Percentiles rank a stretch among this genome's conserved stretches.
These are phyloP conservation scores for Poecile montanus DNA, from an alignment of 2,797 vertebrate genomes.

Conservation along the genomic window DNA sequence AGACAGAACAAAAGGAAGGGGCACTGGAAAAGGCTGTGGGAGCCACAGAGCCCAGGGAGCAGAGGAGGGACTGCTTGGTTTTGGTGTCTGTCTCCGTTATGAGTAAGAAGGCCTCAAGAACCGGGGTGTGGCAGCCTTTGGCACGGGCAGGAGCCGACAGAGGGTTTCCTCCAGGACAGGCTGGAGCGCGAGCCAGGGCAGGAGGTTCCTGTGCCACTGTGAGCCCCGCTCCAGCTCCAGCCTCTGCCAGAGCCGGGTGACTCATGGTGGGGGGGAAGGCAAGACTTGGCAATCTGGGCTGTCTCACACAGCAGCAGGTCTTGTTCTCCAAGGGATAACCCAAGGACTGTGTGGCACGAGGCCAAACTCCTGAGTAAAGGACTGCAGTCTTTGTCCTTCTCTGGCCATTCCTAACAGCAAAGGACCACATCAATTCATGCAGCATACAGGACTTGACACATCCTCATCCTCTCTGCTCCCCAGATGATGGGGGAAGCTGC, in stretches of 20 bases:
- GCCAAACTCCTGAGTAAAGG: background rate
- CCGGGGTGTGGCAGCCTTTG: slow-evolving; percentile 1
- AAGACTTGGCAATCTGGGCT: slow-evolving; percentile 41
- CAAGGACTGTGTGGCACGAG: background rate
- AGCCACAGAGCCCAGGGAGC: background rate
- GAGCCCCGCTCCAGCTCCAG: background rate
- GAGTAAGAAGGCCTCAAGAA: slow-evolving; percentile 27
- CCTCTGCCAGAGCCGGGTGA: slow-evolving; percentile 17
- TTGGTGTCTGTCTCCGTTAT: background rate
- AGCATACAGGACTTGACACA: background rate
- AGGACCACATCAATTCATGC: background rate
- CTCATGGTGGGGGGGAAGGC: background rate
- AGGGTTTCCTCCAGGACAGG: background rate
- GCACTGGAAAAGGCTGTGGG: background rate
- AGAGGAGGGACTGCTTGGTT: background rate
- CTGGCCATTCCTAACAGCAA: background rate
- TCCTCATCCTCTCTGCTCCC: background rate
- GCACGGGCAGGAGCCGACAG: background rate
- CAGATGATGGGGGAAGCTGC: background rate
- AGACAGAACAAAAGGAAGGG: background rate
- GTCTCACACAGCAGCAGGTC: slow-evolving; percentile 12
- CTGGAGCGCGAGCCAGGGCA: background rate
- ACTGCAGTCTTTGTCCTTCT: background rate
- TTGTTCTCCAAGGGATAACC: slow-evolving; percentile 15
- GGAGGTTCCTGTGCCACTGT: slow-evolving; percentile 22